Conservation (phyloP, 2,888 invertebrate genomes). For the Amphipoea lucens region DNA sequence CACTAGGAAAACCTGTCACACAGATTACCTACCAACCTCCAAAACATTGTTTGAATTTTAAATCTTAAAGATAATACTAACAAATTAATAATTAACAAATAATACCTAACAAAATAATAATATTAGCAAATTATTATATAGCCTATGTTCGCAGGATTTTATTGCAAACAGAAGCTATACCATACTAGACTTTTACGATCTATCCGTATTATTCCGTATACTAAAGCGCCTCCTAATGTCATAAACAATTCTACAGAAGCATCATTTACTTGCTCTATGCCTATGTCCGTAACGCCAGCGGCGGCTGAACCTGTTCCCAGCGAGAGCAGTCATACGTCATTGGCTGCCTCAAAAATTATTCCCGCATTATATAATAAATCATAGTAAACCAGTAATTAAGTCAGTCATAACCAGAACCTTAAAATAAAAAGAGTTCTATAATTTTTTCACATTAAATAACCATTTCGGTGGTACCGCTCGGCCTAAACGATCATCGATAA, state of each 20-base stretch:
- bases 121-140: background rate
- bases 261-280: constrained; percentile 58
- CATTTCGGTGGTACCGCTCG: constrained; percentile 78
- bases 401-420: constrained; percentile 88
- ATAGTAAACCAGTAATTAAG: constrained; percentile 90
- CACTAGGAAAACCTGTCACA: background rate
- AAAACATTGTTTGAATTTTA: too few species aligned
- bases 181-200: background rate
- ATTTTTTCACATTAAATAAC: constrained; percentile 89
- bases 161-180: background rate
- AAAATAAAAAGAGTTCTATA: constrained; percentile 86
- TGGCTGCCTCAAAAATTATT: constrained; percentile 87
- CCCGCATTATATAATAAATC: constrained; percentile 89
- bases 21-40: too few species aligned
- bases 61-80: background rate
- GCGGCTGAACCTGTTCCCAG: constrained; percentile 84
- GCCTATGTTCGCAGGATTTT: background rate
- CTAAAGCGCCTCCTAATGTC: background rate
- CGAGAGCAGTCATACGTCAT: constrained; percentile 88
- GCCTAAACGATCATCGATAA: constrained; percentile 85
- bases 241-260: constrained; percentile 7
- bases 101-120: background rate
- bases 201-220: too few species aligned
- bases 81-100: background rate
- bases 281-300: constrained; percentile 82